Percentiles rank a stretch among this genome's conserved stretches.
phyloP scores from a whole-genome alignment of 2,797 vertebrate genomes.

The Pampus argenteus region DNA sequence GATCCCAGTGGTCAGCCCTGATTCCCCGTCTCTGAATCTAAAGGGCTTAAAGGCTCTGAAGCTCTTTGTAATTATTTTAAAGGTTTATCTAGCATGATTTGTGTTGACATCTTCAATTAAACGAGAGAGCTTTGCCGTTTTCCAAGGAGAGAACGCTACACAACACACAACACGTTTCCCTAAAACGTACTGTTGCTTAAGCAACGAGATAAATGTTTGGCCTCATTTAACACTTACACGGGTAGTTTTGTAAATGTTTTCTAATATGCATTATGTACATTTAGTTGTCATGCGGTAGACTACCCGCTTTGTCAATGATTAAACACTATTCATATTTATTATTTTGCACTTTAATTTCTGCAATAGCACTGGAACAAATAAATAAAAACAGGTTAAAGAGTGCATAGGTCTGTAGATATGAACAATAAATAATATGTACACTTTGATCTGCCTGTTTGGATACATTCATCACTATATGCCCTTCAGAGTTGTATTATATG shows the following conservation, averaged over 20 bases:
- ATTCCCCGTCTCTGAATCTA: slow-evolving; percentile 61
- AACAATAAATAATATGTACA: slow-evolving; percentile 3
- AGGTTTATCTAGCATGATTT: slow-evolving; percentile 66
- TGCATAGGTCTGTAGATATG: not conserved
- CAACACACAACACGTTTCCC: no score
- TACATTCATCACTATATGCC: not conserved
- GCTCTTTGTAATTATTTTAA: slow-evolving; percentile 71
- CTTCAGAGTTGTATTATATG: not conserved
- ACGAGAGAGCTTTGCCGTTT: slow-evolving; percentile 11
- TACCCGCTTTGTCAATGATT: not conserved
- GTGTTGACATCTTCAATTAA: slow-evolving; percentile 66
- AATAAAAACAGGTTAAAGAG: slow-evolving; percentile 2
- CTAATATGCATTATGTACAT: not conserved
- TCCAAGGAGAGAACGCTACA: slow-evolving; percentile 21
- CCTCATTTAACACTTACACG: slow-evolving; percentile 24
- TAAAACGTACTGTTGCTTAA: not conserved
- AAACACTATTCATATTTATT: slow-evolving; percentile 5
- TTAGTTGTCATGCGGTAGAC: not conserved
- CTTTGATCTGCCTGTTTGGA: not conserved
- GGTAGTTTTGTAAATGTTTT: slow-evolving; percentile 8
- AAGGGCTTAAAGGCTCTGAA: slow-evolving; percentile 65
- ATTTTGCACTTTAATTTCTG: not conserved
- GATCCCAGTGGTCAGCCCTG: slow-evolving; percentile 59
- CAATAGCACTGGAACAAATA: slow-evolving; percentile 14
- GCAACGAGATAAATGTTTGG: slow-evolving; percentile 10